Evolutionary conservation across 1,140 invertebrate genomes (phyloP), one percentile per base, ranked within the genome.

Genomic region (Diachasmimorpha longicaudata): DNA sequence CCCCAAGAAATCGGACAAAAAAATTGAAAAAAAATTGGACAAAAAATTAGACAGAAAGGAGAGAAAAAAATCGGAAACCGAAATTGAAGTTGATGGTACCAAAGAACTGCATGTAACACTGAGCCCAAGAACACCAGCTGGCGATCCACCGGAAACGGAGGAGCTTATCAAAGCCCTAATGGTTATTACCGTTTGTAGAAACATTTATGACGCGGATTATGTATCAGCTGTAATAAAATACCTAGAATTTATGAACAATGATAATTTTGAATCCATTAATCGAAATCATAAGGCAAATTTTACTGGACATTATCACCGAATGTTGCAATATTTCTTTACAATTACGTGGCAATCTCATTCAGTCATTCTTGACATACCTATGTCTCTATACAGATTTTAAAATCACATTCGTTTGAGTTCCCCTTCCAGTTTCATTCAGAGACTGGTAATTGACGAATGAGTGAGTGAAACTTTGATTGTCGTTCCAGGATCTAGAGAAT

Each of bases 101-200:
- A 92, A 94, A 84, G 94, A 95, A 80, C 91, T 93, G 1, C 93
- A 94, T 81, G 91, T 93, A 1, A 94, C 92, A 5, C 87, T 95
- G 37, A 95, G 95, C 79, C 95, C 95, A 1, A 92, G 92, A 76
- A 92, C 93, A 58, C 94, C 94, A 0, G 91, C 92, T 21, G 93
- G 93, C n/a, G 95, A 97, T 84, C 95, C 96, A 13, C 96, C 96
- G 25, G 96, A 97, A 84, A 95, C 95, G 0, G 95, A 96, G 85
- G 95, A 97, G 85, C 90, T 97, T 11, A 94, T 97, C 79, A 95
- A 95, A 90, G 93, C 93, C 67, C 83, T 92, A 77, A 90, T 92
- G 89, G 91, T 92, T 86, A 85, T 87, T 89, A 81, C 76, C 63
- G 75, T 68, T 86, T 85, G 81, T 82, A 80, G 72, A 78, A 79